These are phyloP conservation scores for Procavia capensis DNA, from an alignment of 2,113 vertebrate genomes.

Conservation along the genomic window DNA sequence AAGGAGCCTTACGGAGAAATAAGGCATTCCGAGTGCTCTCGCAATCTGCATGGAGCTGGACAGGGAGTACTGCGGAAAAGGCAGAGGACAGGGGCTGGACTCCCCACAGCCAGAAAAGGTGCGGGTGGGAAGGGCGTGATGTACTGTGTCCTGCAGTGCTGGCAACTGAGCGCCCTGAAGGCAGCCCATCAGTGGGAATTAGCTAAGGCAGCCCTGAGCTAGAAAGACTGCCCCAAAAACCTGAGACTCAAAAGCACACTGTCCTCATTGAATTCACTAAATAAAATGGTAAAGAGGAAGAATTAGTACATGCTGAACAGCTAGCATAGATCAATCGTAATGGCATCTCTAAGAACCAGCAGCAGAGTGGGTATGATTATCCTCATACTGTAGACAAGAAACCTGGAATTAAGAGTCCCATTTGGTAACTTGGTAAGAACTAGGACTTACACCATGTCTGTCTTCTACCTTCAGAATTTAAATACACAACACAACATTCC, in stretches of 20 bases:
- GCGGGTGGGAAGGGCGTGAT: not conserved
- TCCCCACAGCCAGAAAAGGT: constrained; percentile 3
- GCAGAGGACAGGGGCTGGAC: not conserved
- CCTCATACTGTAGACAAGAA: not conserved
- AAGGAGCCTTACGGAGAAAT: constrained; percentile 54
- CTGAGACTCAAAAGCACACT: not conserved
- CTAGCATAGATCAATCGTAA: not conserved
- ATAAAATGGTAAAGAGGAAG: not conserved
- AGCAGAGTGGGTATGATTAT: not conserved
- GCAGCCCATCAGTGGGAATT: not conserved
- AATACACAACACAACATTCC: not conserved
- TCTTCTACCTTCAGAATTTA: not conserved
- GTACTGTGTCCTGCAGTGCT: not conserved
- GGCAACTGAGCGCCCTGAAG: constrained; percentile 21
- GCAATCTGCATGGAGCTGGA: constrained; percentile 57
- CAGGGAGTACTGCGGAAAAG: constrained; percentile 62
- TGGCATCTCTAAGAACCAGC: not conserved
- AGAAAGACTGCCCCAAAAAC: not conserved
- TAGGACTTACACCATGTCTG: not conserved
- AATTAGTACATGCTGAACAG: not conserved
- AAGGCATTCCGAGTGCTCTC: constrained; percentile 29
- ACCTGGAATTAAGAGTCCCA: not conserved
- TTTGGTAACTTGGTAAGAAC: rapidly evolving
- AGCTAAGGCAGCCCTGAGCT: not conserved
- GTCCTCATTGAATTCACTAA: not conserved